Base-by-base conservation (phyloP, 2,797 vertebrate genomes). In the Atherinosoma microstoma region DNA sequence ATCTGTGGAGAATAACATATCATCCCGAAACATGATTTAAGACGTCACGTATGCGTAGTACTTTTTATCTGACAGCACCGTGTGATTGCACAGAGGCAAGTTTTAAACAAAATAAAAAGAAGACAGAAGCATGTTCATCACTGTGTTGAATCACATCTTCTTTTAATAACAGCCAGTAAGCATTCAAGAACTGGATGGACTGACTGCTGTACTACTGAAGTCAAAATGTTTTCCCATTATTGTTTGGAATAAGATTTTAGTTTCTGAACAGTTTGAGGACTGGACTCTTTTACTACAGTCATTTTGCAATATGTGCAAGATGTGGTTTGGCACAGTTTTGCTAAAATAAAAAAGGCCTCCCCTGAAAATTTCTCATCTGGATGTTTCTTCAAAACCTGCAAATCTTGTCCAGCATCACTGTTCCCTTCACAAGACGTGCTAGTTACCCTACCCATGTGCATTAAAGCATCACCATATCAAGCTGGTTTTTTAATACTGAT, bases 1-100 rank as follows among this genome's bases (percentile, higher is more conserved):
- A 65, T 67, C 81, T 22, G 62, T 70, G 60, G 49, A 73, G 24
- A 67, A 58, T 63, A 53, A 76, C 36, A 57, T 68, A 13, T 75
- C 60, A 67, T 27, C 30, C 12, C 7, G 49, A 68, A 66, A 47
- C 35, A 53, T 68, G 35, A 75, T 42, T 27, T 57, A 29, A 29
- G 42, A 61, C 38, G 32, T 73, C 59, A 53, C 6, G 75, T 72
- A 66, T 34, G 30, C 59, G 63, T 49, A 32, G 47, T 0, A 24
- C 27, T 70, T 45, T 64, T 71, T 59, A 63, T 38, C 29, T 56
- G 40, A 68, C 29, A 3, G 36, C 29, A 40, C 8, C 38, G 10
- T 56, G 65, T 60, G 16, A 75, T 71, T 54, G 22, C 47, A 29
- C 51, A 54, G 24, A 54, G 13, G 4, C 22, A 27, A 13, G 51